Percentiles rank a stretch among this genome's conserved stretches.
Evolutionary conservation across 1,140 invertebrate genomes (phyloP).

Genomic region (Phymastichus coffea): DNA sequence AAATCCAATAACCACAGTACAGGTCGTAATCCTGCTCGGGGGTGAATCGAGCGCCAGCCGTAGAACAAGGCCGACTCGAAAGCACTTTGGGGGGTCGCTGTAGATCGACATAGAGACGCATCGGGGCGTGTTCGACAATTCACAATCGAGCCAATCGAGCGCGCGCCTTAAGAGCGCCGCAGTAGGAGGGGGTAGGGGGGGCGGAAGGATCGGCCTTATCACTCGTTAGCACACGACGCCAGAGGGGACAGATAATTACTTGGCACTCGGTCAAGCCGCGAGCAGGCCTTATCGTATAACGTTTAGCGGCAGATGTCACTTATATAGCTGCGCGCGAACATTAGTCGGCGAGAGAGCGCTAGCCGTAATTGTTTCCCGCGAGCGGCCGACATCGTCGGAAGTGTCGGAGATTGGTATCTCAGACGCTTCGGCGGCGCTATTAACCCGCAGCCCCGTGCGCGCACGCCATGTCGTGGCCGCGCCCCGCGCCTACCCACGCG

Average conservation of each 20-base stretch:
- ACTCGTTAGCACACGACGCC: conserved; percentile 22
- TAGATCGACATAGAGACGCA: too few species aligned
- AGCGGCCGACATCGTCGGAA: conserved; percentile 28
- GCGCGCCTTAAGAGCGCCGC: too few species aligned
- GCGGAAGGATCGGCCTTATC: too few species aligned
- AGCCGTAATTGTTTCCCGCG: conserved; percentile 20
- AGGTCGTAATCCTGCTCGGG: too few species aligned
- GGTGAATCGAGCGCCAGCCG: too few species aligned
- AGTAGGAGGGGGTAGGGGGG: too few species aligned
- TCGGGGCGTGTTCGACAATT: too few species aligned
- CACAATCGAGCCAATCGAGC: too few species aligned
- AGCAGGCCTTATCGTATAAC: conserved; percentile 27
- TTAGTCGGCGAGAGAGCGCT: neutral
- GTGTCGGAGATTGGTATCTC: conserved; percentile 52
- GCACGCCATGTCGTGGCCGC: conserved; percentile 18
- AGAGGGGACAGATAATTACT: conserved; percentile 4
- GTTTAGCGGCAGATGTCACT: conserved; percentile 30
- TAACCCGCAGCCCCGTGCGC: too few species aligned
- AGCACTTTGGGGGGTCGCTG: too few species aligned
- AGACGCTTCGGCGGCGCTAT: conserved; percentile 39
- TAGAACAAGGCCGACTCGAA: too few species aligned
- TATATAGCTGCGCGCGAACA: neutral
- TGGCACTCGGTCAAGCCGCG: conserved; percentile 18
- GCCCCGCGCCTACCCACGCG: conserved; percentile 11
- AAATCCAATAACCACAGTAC: too few species aligned